A percentile compares a stretch with the other conserved stretches of the same genome.
Conservation (phyloP, 2,113 vertebrate genomes). For the Tapirus terrestris region DNA sequence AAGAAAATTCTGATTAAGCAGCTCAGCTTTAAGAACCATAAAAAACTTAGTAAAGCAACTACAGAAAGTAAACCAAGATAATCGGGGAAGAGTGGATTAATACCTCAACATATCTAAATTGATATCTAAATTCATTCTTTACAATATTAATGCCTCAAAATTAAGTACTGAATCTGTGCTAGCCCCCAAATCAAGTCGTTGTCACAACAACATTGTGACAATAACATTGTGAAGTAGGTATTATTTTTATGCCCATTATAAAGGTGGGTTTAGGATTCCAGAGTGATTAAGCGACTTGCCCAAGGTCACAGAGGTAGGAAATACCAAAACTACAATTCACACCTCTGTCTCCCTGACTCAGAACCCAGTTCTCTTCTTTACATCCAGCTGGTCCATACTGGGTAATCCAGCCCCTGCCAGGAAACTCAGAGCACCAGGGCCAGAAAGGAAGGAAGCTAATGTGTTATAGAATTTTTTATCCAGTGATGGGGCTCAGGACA, state of each 20-base stretch:
- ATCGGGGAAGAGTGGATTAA: neutral
- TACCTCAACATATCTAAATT: neutral
- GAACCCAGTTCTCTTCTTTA: neutral
- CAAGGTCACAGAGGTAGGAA: neutral
- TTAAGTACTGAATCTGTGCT: neutral
- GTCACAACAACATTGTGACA: neutral
- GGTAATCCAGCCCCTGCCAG: neutral
- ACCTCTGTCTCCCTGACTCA: neutral
- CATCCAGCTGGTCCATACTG: neutral
- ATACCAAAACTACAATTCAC: neutral
- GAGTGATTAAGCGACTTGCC: neutral
- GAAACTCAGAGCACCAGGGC: neutral
- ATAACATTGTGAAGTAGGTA: neutral
- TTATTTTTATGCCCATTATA: neutral
- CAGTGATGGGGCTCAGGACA: neutral
- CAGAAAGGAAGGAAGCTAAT: neutral
- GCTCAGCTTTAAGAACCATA: neutral
- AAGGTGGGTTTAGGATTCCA: neutral
- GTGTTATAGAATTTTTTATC: neutral
- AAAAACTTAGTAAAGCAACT: neutral
- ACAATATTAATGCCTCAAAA: neutral
- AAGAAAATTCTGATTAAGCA: constrained; percentile 37
- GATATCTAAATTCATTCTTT: neutral
- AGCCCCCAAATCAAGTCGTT: neutral
- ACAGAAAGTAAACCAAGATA: neutral